Evolutionary conservation across 92 coral and sea anemone species (phyloP), one percentile per base, ranked within the genome.

Genomic region (Pocillopora meandrina): DNA sequence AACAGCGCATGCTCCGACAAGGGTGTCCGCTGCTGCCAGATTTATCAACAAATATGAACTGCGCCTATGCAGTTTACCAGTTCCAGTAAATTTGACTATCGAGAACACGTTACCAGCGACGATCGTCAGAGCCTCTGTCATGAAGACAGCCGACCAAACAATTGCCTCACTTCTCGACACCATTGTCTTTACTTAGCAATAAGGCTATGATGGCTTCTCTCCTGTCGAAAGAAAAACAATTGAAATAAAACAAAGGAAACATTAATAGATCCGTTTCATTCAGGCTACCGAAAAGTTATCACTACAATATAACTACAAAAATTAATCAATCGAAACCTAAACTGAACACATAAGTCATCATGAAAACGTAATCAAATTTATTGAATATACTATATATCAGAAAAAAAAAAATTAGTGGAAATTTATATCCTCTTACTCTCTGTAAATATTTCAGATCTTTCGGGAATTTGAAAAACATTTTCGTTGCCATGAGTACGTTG

Each of bases 1-100:
- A 12, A 73, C 63, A 36, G 86, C 80, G 57, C 34, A 83, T 64
- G 86, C 86, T 61, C 86, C 86, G 10, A 83, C 86, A 17, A 83
- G 80, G 35, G 74, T 62, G 69, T 83, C 86, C 64, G 86, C 86
- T 17, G 80, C 72, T 18, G 86, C 86, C 21, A 83, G 71, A 56
- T 83, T 83, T 61, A 83, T 83, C 74, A 83, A 23, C 16, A 83
- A 65, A 57, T 83, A 83, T 10, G 80, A 71, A 47, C 86, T 72
- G 61, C 86, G 78, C 17, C 78, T 71, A 64, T 71, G 71, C 9
- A 83, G 74, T 20, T 73, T 26, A 5, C 86, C 86, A 23, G 80
- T 49, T 14, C 56, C 80, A 18, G 86, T 80, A n/a, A 74, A 83
- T 83, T 83, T 62, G 10, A 74, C 19, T 13, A 83, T 73, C 9